Percentiles rank a stretch among this genome's conserved stretches.
Conservation (phyloP, 2,797 vertebrate genomes). For the Rhynchonycteris naso region DNA sequence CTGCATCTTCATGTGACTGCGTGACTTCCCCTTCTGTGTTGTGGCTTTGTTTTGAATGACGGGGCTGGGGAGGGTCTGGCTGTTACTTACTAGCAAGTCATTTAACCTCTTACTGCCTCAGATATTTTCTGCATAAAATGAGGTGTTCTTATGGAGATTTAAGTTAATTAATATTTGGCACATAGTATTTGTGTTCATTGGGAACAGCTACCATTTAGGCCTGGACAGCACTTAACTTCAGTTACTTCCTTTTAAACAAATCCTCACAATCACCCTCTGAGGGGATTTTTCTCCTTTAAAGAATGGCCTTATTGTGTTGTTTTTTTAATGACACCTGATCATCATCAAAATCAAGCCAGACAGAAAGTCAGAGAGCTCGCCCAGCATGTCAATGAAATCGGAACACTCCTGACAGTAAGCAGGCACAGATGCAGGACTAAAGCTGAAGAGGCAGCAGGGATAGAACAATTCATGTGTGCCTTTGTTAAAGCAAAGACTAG, state of each 20-base stretch:
- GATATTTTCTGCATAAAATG: not conserved
- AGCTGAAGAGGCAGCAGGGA: not conserved
- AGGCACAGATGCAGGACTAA: not conserved
- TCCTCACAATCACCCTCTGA: not conserved
- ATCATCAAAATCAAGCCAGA: slow-evolving; percentile 47
- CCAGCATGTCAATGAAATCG: not conserved
- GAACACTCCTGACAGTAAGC: not conserved
- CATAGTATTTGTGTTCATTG: not conserved
- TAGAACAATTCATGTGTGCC: not conserved
- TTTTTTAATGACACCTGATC: not conserved
- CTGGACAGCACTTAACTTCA: not conserved
- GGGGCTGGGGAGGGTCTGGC: not conserved
- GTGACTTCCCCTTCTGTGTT: no score
- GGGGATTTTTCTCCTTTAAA: not conserved
- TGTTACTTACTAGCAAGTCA: not conserved
- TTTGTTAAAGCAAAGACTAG: not conserved
- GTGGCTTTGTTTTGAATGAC: not conserved
- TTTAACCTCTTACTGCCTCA: not conserved
- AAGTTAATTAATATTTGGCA: not conserved
- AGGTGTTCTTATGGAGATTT: not conserved
- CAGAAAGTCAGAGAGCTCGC: not conserved
- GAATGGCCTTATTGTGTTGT: not conserved
- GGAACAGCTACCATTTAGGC: not conserved
- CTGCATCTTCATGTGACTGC: rapidly evolving
- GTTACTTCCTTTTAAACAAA: slow-evolving; percentile 6